Base-by-base conservation (phyloP, 92 coral and sea anemone genomes). In the Epizoanthus stellaris region DNA sequence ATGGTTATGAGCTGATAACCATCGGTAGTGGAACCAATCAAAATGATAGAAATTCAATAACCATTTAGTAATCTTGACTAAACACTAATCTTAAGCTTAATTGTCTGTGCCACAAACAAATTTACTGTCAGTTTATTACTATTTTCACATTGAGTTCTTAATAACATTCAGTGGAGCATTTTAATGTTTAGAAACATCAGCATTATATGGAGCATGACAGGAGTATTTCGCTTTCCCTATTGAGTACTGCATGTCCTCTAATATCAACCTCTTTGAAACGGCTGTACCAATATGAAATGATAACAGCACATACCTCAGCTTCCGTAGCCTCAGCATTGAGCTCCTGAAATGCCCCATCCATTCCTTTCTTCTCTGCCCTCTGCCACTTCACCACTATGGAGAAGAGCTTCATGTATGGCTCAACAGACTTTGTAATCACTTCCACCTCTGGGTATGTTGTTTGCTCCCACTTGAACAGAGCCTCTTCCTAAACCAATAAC, bases 341-440 rank as follows among this genome's bases (percentile, higher is more conserved):
- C 42, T 97, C 99, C 60, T 85, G 89, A 70, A 97, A 97, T 34
- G 95, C 99, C 54, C 99, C 99, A 86, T 97, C 99, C 99, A 97
- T 97, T 96, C 98, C 95, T 76, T 97, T 97, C 92, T 97, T 97
- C 80, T 97, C 99, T 21, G 97, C 98, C 61, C 97, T 92, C 76
- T 96, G 99, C 99, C 99, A 96, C 63, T 93, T 96, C 70, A 96
- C 92, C 39, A 95, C 95, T 63, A 86, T 92, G 38, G 98, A 89
- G 91, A 96, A 96, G 89, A 96, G 95, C 69, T 88, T 96, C 94
- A 94, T 97, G 90, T 94, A 96, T 0, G 99, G 99, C 62, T 96
- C 99, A 73, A 94, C 93, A 11, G 95, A 88, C 77, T 91, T 95
- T 17, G 94, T 92, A 74, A 94, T 94, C 42, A 91, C 88, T 53